A percentile compares a stretch with the other conserved stretches of the same genome.
phyloP scores from a whole-genome alignment of 2,888 invertebrate genomes.

The Drosophila paranaensis region DNA sequence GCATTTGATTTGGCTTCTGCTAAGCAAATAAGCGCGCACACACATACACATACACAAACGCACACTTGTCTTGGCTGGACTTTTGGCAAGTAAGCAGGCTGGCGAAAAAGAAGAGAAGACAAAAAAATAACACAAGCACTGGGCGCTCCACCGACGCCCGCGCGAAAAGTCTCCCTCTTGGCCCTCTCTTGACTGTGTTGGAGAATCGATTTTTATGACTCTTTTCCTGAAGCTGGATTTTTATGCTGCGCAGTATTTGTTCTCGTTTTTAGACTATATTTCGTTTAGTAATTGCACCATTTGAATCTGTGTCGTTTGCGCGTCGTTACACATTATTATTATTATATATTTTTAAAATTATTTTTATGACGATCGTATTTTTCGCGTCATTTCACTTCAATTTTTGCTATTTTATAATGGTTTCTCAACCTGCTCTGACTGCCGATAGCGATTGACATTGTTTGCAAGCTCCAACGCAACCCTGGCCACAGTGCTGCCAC shows the following conservation, averaged over 20 bases:
- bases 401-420: conserved; percentile 70
- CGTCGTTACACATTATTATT: conserved; percentile 38
- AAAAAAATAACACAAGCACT: conserved; percentile 34
- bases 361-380: conserved; percentile 39
- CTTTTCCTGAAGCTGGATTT: conserved; percentile 53
- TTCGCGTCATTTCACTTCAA: conserved; percentile 70
- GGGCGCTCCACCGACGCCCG: conserved; percentile 71
- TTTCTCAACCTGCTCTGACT: conserved; percentile 66
- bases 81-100: conserved; percentile 57
- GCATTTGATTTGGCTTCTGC: conserved; percentile 25
- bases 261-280: conserved; percentile 17
- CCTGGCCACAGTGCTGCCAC: conserved; percentile 26
- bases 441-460: conserved; percentile 49
- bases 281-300: conserved; percentile 42
- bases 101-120: conserved; percentile 38
- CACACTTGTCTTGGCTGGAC: conserved; percentile 33
- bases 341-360: conserved; percentile 28
- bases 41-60: conserved; percentile 9
- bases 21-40: conserved; percentile 37
- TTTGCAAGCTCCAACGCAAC: conserved; percentile 26
- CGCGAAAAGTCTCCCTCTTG: conserved; percentile 62
- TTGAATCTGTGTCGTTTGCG: conserved; percentile 46
- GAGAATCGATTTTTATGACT: conserved; percentile 82
- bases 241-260: conserved; percentile 33
- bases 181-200: conserved; percentile 52